Evolutionary conservation across 64 coral and sea anemone species (phyloP), one percentile per base, ranked within the genome.

Genomic region (Acropora yongei): DNA sequence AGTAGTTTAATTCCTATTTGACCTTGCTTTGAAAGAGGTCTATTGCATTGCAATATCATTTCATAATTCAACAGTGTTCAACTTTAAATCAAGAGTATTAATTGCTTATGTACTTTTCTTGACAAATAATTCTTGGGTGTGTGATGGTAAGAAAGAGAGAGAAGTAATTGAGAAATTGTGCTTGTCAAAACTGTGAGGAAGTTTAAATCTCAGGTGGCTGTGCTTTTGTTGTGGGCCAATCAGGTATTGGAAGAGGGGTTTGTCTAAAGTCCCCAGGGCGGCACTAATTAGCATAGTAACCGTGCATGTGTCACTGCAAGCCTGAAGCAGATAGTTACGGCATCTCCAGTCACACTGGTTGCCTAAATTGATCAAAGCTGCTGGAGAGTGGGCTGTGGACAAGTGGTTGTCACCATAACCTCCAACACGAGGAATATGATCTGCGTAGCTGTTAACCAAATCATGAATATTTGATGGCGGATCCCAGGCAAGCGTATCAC

Each of bases 401-500:
- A 88, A 48, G 20, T 75, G 86, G 16, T 39, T 50, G 3, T 73
- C 69, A 75, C 74, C 69, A 76, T 76, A 88, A 20, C 18, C 74
- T 42, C 47, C 72, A 55, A 88, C n/a, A 75, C 55, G 71, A 57
- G 69, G 86, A 43, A 88, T 88, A 68, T 88, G 86, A 18, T 8
- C 8, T 43, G 48, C 41, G 57, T 57, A 88, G 30, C 53, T 76
- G 74, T 88, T 88, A 18, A 88, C 86, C 48, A 60, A 30, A 57
- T 88, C 55, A 14, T 76, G 3, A 16, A 88, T 50, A 44, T 88
- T 44, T 75, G 86, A 44, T 55, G 47, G 86, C 14, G 71, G 74
- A 14, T 76, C 48, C 86, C 47, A 85, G 82, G 82, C 82, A 8
- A 68, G 61, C 68, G 82, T 69, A 45, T 85, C 82, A 85, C 82